Evolutionary conservation across 2,888 invertebrate genomes (phyloP), one percentile per base, ranked within the genome.

Genomic region (Euspilapteryx auroguttella): DNA sequence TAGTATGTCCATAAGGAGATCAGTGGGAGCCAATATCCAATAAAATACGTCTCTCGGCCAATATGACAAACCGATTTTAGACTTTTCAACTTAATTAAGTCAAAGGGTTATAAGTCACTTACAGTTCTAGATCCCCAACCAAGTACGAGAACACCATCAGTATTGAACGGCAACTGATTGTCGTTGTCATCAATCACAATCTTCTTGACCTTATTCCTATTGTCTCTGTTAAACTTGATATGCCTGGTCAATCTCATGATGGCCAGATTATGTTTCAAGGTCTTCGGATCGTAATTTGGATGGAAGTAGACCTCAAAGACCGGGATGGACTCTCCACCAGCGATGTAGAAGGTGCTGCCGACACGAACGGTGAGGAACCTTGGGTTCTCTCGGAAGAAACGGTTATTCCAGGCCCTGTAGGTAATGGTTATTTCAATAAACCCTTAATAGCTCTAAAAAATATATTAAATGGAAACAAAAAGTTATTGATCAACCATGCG

Each of bases 61-160:
- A n/a, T n/a, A n/a, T n/a, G n/a, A n/a, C n/a, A n/a, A n/a, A n/a
- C n/a, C n/a, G n/a, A n/a, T n/a, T n/a, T n/a, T n/a, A n/a, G n/a
- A n/a, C n/a, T n/a, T n/a, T n/a, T n/a, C n/a, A n/a, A n/a, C n/a
- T n/a, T n/a, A n/a, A n/a, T n/a, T n/a, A n/a, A n/a, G n/a, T n/a
- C n/a, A n/a, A n/a, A n/a, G n/a, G n/a, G n/a, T n/a, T n/a, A n/a
- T n/a, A n/a, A n/a, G 24, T 11, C n/a, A 40, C 54, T 51, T 41
- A 69, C 69, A 12, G 41, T 40, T 33, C 34, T 58, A 3, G 65
- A 57, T 1, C 69, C 69, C 69, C 69, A 69, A 4, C 69, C 69
- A 8, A 66, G 33, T 3, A 68, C 44, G 3, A 55, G 55, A 10
- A 68, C 44, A 0, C 56, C 55, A 6, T 43, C 39, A 1, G 55